phyloP scores from a whole-genome alignment of 2,113 vertebrate species.

The Calyptomena viridis region DNA sequence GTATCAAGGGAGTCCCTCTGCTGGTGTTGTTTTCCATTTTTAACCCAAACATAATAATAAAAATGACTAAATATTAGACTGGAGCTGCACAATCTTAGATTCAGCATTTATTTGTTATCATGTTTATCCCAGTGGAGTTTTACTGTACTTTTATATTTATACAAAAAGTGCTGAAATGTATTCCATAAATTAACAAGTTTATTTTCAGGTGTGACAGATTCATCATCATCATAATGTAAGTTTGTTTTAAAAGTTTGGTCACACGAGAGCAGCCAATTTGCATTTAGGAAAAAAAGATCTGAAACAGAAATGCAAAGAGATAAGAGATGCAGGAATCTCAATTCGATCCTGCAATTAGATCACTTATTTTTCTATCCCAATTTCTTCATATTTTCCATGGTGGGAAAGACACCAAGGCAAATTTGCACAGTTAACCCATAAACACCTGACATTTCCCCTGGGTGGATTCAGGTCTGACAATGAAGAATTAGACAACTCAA shows the following conservation, averaged over 20 bases:
- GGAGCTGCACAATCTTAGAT: constrained; percentile 40
- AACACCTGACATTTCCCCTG: neutral
- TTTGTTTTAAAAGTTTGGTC: constrained; percentile 60
- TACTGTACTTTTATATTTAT: constrained; percentile 44
- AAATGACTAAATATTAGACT: constrained; percentile 73
- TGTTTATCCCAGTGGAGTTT: constrained; percentile 42
- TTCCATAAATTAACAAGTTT: constrained; percentile 53
- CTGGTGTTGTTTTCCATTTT: constrained; percentile 64
- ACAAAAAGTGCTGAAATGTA: constrained; percentile 47
- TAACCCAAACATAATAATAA: constrained; percentile 65
- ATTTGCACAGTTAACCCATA: neutral
- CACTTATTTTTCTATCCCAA: neutral
- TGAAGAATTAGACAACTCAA: constrained; percentile 39
- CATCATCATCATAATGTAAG: neutral
- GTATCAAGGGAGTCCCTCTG: constrained; percentile 48
- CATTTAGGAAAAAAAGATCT: neutral
- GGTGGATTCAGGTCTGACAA: constrained; percentile 5
- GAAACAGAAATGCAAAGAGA: neutral
- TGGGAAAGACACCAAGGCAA: neutral
- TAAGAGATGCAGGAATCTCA: neutral
- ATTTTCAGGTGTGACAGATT: constrained; percentile 33
- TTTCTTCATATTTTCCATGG: neutral
- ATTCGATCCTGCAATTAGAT: neutral
- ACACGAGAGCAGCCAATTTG: neutral
- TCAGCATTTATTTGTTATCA: constrained; percentile 62